These are phyloP conservation scores for Takifugu ocellatus DNA, from an alignment of 2,797 vertebrate species.

Conservation along the genomic window DNA sequence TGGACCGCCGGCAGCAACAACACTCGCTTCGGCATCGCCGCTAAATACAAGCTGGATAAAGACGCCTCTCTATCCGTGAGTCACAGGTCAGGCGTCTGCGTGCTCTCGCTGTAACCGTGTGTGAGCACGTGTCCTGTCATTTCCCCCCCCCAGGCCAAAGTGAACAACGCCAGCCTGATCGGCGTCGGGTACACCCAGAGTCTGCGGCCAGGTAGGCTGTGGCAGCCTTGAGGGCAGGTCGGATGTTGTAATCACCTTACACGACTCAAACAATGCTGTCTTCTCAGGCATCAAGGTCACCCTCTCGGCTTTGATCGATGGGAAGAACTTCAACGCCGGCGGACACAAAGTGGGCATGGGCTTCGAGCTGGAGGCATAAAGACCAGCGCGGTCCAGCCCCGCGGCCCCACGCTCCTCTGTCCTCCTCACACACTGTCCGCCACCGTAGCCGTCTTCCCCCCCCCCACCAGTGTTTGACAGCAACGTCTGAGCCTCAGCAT, in stretches of 20 bases:
- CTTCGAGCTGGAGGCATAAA: constrained; percentile 92
- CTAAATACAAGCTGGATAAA: constrained; percentile 89
- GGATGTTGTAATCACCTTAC: too few species aligned
- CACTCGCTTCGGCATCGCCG: constrained; percentile 91
- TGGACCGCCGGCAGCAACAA: constrained; percentile 99
- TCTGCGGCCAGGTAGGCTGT: constrained; percentile 82
- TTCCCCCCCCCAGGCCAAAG: constrained; percentile 82
- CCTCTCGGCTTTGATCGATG: constrained; percentile 89
- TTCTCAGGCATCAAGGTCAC: constrained; percentile 88
- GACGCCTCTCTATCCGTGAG: constrained; percentile 85
- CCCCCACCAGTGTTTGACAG: constrained; percentile 37
- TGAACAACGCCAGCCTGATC: constrained; percentile 95
- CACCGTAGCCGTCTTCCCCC: not conserved
- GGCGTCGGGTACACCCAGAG: constrained; percentile 90
- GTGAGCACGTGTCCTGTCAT: not conserved
- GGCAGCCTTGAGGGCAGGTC: not conserved
- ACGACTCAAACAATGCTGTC: too few species aligned
- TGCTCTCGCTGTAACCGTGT: not conserved
- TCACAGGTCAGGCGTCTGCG: not conserved
- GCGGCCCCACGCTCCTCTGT: constrained; percentile 17
- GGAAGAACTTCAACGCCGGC: constrained; percentile 91
- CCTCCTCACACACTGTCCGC: not conserved
- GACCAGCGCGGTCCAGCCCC: not conserved
- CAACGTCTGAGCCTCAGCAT: constrained; percentile 29
- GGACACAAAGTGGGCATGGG: constrained; percentile 94